A percentile compares a stretch with the other conserved stretches of the same genome.
Conservation (phyloP, 1,140 invertebrate species). For the Mactra quadrangularis region DNA sequence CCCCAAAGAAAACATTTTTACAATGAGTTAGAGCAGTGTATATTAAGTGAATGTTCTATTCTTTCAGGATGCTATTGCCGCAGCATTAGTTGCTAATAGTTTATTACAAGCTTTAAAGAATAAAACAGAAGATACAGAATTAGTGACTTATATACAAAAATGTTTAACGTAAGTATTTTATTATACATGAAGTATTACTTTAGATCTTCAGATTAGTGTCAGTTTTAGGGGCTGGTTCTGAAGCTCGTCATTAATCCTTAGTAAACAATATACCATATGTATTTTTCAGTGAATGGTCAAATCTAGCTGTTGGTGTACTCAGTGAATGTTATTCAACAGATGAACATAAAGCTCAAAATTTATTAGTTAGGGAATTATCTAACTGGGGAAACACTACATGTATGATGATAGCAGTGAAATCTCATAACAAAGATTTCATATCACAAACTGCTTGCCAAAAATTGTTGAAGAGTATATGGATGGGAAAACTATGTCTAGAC, state of each 20-base stretch:
- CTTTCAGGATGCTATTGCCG: slow-evolving; percentile 81
- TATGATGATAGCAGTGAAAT: slow-evolving; percentile 80
- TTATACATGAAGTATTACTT: too few relatives aligned
- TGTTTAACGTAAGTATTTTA: slow-evolving; percentile 73
- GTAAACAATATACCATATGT: too few relatives aligned
- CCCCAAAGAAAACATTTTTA: too few relatives aligned
- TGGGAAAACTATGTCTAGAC: slow-evolving; percentile 77
- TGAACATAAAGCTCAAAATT: slow-evolving; percentile 78
- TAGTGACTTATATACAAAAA: slow-evolving; percentile 67
- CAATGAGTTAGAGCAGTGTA: too few relatives aligned
- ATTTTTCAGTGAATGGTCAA: slow-evolving; percentile 77
- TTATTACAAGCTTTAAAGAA: slow-evolving; percentile 74
- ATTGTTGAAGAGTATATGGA: slow-evolving; percentile 82
- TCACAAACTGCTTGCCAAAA: slow-evolving; percentile 82
- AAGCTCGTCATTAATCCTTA: too few relatives aligned
- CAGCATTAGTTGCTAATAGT: slow-evolving; percentile 79
- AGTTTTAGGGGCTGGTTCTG: too few relatives aligned
- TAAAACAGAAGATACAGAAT: slow-evolving; percentile 77
- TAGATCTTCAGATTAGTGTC: too few relatives aligned
- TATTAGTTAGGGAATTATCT: slow-evolving; percentile 76
- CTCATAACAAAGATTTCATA: slow-evolving; percentile 82
- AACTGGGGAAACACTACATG: slow-evolving; percentile 81
- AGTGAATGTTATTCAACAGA: slow-evolving; percentile 81
- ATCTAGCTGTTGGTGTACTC: slow-evolving; percentile 80
- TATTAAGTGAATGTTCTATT: too few relatives aligned